Evolutionary conservation across 2,797 vertebrate genomes (phyloP), one percentile per base, ranked within the genome.

Genomic region (Huso huso): DNA sequence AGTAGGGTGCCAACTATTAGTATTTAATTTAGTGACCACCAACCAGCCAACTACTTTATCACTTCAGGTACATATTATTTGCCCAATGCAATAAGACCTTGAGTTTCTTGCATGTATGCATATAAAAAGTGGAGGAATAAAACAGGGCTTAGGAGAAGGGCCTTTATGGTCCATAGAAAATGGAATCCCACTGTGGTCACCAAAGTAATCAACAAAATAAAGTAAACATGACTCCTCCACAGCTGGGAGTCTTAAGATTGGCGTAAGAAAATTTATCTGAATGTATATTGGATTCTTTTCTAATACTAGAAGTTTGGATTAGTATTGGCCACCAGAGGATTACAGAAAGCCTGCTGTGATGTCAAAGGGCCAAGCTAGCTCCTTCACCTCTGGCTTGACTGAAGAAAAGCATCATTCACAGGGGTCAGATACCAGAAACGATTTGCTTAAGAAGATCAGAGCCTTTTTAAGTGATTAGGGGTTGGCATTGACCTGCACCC

Each of bases 371-470:
- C 51, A 73, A 12, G 13, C 71, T 48, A 70, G 73, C 73, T 75
- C 64, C 72, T 79, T 80, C 77, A 82, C 80, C 76, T 81, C 76
- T 68, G 67, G 68, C 71, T 71, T 74, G 60, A 6, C 48, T 18
- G 50, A 69, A 68, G 75, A 78, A 76, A 74, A 79, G 76, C 76
- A 75, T 78, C 74, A 67, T 75, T 72, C 67, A 74, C 70, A 70
- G 67, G 71, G 72, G 76, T 80, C 78, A 78, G 72, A 68, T 75
- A 79, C 77, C 78, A 65, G 81, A 78, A 89, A 81, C 74, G 78
- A 88, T 83, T 86, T 84, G 70, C 74, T 82, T 88, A 83, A 84
- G 83, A 84, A 87, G 85, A 90, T 87, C 87, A 90, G 76, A 84
- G 82, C 64, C 69, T 71, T 79, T 82, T 87, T 78, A 76, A 83